Evolutionary conservation across 2,888 invertebrate genomes (phyloP), one percentile per base, ranked within the genome.

Genomic region (Colostygia pectinataria): DNA sequence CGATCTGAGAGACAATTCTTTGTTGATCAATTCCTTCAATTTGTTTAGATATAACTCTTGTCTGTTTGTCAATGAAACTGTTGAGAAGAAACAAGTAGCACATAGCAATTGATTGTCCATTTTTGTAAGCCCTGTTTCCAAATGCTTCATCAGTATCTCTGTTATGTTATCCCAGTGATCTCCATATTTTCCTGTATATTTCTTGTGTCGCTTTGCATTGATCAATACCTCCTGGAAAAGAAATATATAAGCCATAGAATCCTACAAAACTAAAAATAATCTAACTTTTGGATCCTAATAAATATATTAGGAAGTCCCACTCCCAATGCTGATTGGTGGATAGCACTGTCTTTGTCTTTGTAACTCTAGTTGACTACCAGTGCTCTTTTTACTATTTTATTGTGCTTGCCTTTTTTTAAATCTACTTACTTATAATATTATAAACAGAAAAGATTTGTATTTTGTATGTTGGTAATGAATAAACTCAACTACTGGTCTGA

Each of bases 71-170:
- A 71, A 45, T 27, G 60, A 45, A 6, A 89, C 55, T 7, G 80
- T 61, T 31, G 83, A 74, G 55, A 77, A 88, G 52, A 87, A 85
- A 61, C 85, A 83, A 54, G 83, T 88, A 10, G 83, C 74, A 57
- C 86, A 85, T 1, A 91, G 63, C 38, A 88, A 59, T 59, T 91
- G 90, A 53, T 83, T 80, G 61, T 91, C 90, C 60, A 81, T 74
- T 61, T 71, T 75, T 6, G 56, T 55, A 3, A 84, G 62, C 8
- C 77, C 79, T 13, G 41, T 62, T 38, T 66, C 55, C 47, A 89
- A 62, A 65, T 88, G 87, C 5, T 23, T 39, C 80, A 85, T 86
- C 34, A 89, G 48, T 40, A 61, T 54, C 25, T 76, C 63, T 47
- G 71, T 54, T 25, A 81, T 53, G 50, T 67, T 45, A 53, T 68